Conservation (phyloP, 2,113 vertebrate genomes). For the Rhabdomys dilectus region DNA sequence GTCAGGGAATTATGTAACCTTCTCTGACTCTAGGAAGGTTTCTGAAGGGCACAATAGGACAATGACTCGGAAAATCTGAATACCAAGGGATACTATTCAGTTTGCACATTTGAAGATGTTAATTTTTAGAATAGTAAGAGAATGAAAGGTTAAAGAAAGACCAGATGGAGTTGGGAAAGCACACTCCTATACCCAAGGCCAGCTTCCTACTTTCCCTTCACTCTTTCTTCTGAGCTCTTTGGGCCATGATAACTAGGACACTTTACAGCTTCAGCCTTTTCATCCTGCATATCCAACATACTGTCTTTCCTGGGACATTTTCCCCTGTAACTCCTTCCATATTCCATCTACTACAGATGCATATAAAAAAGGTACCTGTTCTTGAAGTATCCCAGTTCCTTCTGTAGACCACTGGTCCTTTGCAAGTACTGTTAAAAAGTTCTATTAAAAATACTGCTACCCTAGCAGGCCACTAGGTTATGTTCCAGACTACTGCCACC, state of each 20-base stretch:
- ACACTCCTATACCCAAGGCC: neutral
- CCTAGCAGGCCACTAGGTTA: neutral
- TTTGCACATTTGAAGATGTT: neutral
- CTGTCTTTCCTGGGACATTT: neutral
- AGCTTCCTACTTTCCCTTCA: neutral
- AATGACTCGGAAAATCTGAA: conserved; percentile 22
- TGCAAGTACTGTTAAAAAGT: neutral
- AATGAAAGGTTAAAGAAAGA: conserved; percentile 16
- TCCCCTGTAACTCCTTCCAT: neutral
- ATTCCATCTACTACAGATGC: neutral
- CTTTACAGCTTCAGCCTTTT: neutral
- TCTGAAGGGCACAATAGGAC: neutral
- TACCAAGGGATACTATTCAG: conserved; percentile 24
- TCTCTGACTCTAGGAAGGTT: conserved; percentile 27
- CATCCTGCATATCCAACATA: neutral
- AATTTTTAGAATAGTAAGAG: neutral
- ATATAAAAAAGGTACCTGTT: neutral
- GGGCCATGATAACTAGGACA: neutral
- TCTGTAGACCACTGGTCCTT: neutral
- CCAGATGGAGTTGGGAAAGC: neutral
- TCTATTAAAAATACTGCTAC: neutral
- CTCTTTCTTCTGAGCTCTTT: neutral
- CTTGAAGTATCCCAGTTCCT: neutral
- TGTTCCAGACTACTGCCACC: neutral
- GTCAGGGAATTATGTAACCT: neutral